Evolutionary conservation across 2,888 invertebrate genomes (phyloP).

Genomic region (Zootermopsis nevadensis): DNA sequence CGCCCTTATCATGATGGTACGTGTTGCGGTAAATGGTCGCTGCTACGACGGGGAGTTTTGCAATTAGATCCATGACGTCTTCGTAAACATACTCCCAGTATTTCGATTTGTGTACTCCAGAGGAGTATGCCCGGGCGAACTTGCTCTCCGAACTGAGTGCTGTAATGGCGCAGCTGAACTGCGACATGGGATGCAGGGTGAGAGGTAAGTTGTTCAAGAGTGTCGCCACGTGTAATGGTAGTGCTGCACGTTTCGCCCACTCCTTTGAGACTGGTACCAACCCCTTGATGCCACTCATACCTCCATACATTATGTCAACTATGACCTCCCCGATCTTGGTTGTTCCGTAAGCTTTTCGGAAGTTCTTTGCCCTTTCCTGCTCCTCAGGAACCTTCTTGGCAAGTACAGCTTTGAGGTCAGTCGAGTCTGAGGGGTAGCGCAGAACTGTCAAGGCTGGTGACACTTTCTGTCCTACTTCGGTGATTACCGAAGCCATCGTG

Average conservation of each 20-base stretch:
- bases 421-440: slow-evolving; percentile 72
- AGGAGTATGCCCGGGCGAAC: slow-evolving; percentile 89
- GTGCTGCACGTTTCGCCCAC: slow-evolving; percentile 76
- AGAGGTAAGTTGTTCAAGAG: slow-evolving; percentile 92
- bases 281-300: slow-evolving; percentile 96
- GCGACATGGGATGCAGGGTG: slow-evolving; percentile 94
- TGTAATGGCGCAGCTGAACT: slow-evolving; percentile 91
- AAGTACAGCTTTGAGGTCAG: slow-evolving; percentile 90
- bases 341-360: slow-evolving; percentile 89
- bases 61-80: slow-evolving; percentile 94
- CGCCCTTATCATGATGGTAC: slow-evolving; percentile 78
- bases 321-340: slow-evolving; percentile 97
- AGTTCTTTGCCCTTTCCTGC: too few species aligned
- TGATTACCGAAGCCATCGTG: slow-evolving; percentile 71
- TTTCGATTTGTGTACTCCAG: slow-evolving; percentile 87
- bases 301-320: slow-evolving; percentile 93
- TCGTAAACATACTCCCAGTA: slow-evolving; percentile 96
- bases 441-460: slow-evolving; percentile 71
- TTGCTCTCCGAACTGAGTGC: slow-evolving; percentile 92
- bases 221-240: slow-evolving; percentile 92
- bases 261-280: slow-evolving; percentile 74
- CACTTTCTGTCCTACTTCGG: slow-evolving; percentile 74
- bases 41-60: slow-evolving; percentile 93
- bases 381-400: slow-evolving; percentile 90
- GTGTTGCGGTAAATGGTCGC: slow-evolving; percentile 94